These are phyloP conservation scores for Heteromormyrus szaboi DNA, from an alignment of 2,797 vertebrate species.

Conservation along the genomic window DNA sequence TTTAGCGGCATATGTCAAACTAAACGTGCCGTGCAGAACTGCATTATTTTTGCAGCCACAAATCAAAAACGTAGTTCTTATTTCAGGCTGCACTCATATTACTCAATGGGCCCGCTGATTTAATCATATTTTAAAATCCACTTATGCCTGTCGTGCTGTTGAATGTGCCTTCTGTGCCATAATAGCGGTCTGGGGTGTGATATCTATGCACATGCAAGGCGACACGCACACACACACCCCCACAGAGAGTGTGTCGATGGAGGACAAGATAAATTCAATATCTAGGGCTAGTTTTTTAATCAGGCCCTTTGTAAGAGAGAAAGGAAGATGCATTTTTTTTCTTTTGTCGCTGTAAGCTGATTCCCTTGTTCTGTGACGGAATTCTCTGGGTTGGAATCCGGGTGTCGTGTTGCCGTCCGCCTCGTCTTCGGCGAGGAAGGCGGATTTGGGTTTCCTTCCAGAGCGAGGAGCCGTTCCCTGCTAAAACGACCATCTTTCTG, in stretches of 20 bases:
- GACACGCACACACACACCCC: neutral
- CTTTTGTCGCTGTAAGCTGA: conserved; percentile 52
- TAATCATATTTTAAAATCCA: neutral
- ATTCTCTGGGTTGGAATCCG: conserved; percentile 61
- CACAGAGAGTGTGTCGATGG: neutral
- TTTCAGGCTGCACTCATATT: neutral
- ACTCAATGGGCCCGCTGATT: neutral
- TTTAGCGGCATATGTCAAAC: neutral
- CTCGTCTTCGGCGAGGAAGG: conserved; percentile 34
- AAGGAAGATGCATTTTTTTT: conserved; percentile 9
- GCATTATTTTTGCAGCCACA: neutral
- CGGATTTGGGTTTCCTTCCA: conserved; percentile 27
- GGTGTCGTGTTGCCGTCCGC: conserved; percentile 55
- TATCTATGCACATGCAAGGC: neutral
- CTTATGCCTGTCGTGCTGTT: neutral
- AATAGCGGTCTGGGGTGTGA: neutral
- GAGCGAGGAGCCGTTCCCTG: conserved; percentile 34
- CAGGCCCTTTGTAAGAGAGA: conserved; percentile 27
- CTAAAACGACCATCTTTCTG: neutral
- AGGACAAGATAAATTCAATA: conserved; percentile 43
- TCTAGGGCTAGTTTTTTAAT: conserved; percentile 20
- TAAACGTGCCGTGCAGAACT: neutral
- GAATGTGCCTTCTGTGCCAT: neutral
- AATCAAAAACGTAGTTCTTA: neutral
- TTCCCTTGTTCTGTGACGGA: conserved; percentile 54